Conservation (phyloP, 2,888 invertebrate genomes). For the Trisateles emortualis region DNA sequence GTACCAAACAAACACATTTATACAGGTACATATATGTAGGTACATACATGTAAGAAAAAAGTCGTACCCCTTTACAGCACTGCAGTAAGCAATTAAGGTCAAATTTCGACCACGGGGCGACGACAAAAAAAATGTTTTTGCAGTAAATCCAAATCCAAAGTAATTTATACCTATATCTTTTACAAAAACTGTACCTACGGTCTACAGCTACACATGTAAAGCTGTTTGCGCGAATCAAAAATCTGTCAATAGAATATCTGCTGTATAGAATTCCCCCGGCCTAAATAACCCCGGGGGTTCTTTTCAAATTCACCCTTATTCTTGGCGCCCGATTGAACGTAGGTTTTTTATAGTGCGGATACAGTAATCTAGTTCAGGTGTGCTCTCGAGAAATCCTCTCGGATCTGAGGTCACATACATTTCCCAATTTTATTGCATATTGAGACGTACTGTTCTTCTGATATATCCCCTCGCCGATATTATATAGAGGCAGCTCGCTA, state of each 20-base stretch:
- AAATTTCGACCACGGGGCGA: too few species aligned
- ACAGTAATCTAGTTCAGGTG: conserved; percentile 85
- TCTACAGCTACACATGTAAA: conserved; percentile 1
- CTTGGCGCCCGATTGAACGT: conserved; percentile 71
- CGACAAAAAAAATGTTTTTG: too few species aligned
- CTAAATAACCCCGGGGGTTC: conserved; percentile 67
- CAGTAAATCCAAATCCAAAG: background rate
- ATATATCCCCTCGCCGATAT: conserved; percentile 69
- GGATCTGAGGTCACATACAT: conserved; percentile 79
- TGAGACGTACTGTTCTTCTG: conserved; percentile 81
- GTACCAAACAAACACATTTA: too few species aligned
- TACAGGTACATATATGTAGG: too few species aligned
- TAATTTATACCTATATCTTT: background rate
- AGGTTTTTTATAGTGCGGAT: conserved; percentile 78
- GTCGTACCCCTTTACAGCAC: too few species aligned
- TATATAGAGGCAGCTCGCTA: conserved; percentile 64
- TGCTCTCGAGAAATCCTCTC: conserved; percentile 76
- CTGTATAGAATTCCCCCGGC: conserved; percentile 67
- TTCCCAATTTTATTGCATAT: conserved; percentile 83
- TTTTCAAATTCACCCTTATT: conserved; percentile 74
- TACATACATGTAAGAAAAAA: too few species aligned
- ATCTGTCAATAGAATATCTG: conserved; percentile 52
- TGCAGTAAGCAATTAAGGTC: too few species aligned
- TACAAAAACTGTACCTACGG: background rate
- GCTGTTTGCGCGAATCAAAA: conserved; percentile 71